Evolutionary conservation across 2,888 invertebrate species (phyloP), one percentile per base, ranked within the genome.

Genomic region (Blastobasis adustella): DNA sequence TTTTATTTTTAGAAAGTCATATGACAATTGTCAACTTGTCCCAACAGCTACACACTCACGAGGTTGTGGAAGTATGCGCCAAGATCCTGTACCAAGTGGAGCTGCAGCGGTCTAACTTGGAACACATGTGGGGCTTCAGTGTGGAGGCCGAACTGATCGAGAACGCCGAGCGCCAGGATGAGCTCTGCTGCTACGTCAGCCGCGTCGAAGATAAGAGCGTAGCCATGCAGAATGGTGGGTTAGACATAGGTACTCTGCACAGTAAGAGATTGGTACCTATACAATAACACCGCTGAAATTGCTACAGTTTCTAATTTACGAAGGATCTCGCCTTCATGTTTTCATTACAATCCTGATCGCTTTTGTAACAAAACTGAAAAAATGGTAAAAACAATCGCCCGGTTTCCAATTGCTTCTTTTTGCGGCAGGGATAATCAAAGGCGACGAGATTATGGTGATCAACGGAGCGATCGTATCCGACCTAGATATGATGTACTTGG

Each of bases 401-500:
- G 64, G 66, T 69, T 65, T 71, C 67, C 67, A 70, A 70, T 63
- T 63, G 66, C 23, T 23, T 3, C 23, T 69, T 76, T 74, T 79
- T 78, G 70, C 73, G 82, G 65, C 90, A 98, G 98, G 98, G 76
- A 95, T 98, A 79, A 96, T 97, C 85, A 96, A 97, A 90, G 95
- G 98, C 71, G 98, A 98, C 89, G 98, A 98, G 91, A 98, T 98
- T 83, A 96, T 98, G 94, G 97, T 98, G 82, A 98, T 98, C 89
- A 98, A 98, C 90, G 97, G 98, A 62, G 97, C 98, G 69, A 96
- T 98, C 82, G 98, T 98, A 65, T 96, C 97, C 73, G 98, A 98
- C 90, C 91, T 98, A 89, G 98, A 98, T 91, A 98, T 98, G 98
- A 98, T 98, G 96, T 98, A 97, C 90, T 92, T 98, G 79, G 98